Evolutionary conservation across 2,113 vertebrate species (phyloP).

Genomic region (Lophura nycthemera): DNA sequence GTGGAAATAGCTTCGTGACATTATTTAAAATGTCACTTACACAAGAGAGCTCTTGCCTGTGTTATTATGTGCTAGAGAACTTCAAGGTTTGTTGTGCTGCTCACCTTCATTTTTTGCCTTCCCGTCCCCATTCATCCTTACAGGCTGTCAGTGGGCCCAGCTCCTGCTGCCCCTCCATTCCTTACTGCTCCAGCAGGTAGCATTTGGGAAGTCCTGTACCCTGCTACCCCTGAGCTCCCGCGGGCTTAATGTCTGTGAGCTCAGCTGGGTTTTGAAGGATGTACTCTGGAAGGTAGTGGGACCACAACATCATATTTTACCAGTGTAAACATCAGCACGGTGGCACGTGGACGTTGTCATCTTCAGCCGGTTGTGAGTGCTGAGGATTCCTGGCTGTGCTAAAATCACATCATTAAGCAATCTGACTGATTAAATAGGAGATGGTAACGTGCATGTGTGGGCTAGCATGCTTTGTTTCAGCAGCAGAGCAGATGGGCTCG

Average conservation of each 20-base stretch:
- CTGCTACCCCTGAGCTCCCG: background rate
- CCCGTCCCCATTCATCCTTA: conserved; percentile 10
- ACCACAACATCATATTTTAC: background rate
- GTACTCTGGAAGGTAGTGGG: background rate
- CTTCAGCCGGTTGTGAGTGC: conserved; percentile 18
- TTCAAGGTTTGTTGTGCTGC: conserved; percentile 8
- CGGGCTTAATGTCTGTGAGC: background rate
- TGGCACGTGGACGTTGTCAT: background rate
- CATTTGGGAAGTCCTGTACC: background rate
- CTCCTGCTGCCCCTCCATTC: background rate
- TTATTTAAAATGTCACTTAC: background rate
- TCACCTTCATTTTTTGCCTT: background rate
- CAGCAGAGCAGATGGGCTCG: background rate
- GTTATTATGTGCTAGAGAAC: background rate
- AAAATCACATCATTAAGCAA: conserved; percentile 47
- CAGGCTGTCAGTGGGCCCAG: background rate
- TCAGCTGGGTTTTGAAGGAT: background rate
- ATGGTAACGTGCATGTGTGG: background rate
- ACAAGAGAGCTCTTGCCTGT: background rate
- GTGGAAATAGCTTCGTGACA: background rate
- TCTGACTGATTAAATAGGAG: conserved; percentile 17
- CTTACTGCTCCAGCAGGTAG: background rate
- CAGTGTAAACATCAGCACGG: background rate
- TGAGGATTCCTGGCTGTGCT: conserved; percentile 1
- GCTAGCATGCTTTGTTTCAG: background rate